Evolutionary conservation across 2,888 invertebrate species (phyloP), one percentile per base, ranked within the genome.

Genomic region (Ashinkailepas kermadecensis): DNA sequence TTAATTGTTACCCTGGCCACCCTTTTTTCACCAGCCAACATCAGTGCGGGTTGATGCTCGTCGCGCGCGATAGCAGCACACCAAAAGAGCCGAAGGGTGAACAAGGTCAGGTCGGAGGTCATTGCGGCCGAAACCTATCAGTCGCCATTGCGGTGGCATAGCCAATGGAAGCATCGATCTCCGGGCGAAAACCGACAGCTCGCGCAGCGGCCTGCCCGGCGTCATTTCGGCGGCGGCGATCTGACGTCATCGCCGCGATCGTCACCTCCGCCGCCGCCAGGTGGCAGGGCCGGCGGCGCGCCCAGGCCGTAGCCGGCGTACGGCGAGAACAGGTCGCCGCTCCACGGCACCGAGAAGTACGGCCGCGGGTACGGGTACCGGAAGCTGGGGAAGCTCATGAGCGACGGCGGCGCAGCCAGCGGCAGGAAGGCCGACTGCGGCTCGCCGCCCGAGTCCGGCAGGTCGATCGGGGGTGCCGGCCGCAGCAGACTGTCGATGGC

Each of bases 311-410:
- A 74, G 54, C 74, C 74, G 54, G 54, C 3, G 74, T 74, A 74
- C 8, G 54, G 54, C 74, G 74, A 3, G 54, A 74, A 74, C 74
- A 74, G 39, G 74, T 74, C 74, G 9, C 74, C 54, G 74, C 54
- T 10, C 74, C 74, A 74, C 18, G 74, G 74, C 18, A 54, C 74
- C 18, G 74, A 18, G 54, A 74, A 54, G 74, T 74, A 74, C 6
- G 74, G 74, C 8, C 74, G 74, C 74, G 74, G 25, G 74, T 74
- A 74, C 15, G 74, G 74, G 74, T 74, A 74, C 7, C 74, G 74
- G 54, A 74, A 54, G 74, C 74, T 54, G 18, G 74, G 74, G 74
- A 74, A 74, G 18, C 54, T 13, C 54, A 74, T 54, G 54, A 74
- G 10, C 21, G 54, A 18, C 21, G 74, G 54, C 18, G 39, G 74